Conservation (phyloP, 1,140 invertebrate species). For the Nilaparvata lugens region DNA sequence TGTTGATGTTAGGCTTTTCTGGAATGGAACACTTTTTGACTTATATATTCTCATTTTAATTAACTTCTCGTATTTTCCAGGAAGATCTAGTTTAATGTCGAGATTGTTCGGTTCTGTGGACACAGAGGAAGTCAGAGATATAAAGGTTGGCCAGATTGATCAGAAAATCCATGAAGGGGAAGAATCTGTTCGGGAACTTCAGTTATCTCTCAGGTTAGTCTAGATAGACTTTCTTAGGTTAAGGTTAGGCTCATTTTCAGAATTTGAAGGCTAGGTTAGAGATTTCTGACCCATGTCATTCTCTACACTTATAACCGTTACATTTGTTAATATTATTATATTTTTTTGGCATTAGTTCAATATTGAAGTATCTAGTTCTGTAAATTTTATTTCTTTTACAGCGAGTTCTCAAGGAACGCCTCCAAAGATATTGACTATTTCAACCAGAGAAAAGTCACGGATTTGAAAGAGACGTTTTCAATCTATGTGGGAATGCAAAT, state of each 20-base stretch:
- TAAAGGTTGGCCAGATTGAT: conserved; percentile 59
- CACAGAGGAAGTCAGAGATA: conserved; percentile 66
- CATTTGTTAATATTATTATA: too few species aligned
- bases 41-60: background rate
- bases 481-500: conserved; percentile 67
- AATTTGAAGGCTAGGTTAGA: too few species aligned
- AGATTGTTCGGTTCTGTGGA: conserved; percentile 67
- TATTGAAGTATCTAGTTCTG: too few species aligned
- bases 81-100: conserved; percentile 61
- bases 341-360: too few species aligned
- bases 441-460: conserved; percentile 64
- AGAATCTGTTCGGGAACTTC: conserved; percentile 45
- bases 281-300: background rate
- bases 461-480: conserved; percentile 65
- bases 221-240: background rate
- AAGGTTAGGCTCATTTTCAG: too few species aligned
- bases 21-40: background rate
- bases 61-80: conserved; percentile 32
- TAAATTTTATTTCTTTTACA: conserved; percentile 46
- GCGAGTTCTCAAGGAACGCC: conserved; percentile 61
- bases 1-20: background rate
- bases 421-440: conserved; percentile 66
- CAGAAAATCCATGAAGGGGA: conserved; percentile 58
- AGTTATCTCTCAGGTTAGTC: conserved; percentile 52
- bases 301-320: too few species aligned